Evolutionary conservation across 2,113 vertebrate species (phyloP), one percentile per base, ranked within the genome.

Genomic region (Zosterops borbonicus): DNA sequence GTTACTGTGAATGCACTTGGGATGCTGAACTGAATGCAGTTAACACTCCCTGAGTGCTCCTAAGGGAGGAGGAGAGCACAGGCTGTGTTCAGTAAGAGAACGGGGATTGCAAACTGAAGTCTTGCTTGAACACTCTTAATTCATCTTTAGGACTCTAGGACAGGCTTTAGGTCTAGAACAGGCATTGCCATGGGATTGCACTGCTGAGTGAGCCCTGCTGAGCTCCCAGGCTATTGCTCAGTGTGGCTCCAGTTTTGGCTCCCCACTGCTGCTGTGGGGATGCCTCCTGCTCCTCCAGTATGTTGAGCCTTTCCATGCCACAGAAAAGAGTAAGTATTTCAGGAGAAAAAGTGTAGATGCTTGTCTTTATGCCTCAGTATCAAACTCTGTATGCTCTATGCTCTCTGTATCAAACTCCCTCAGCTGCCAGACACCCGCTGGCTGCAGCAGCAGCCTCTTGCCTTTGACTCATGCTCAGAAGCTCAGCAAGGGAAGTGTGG

Each of bases 1-100:
- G 91, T 92, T 93, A 56, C 75, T 91, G 84, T 11, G 62, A 88
- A 85, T 84, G 90, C 64, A 65, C 82, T 49, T 82, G 55, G 91
- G 58, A 90, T 81, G 76, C 80, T 58, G 89, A 88, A 90, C 11
- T 78, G 92, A 92, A 53, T 53, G 75, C 74, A 91, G 69, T 76
- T 76, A 95, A 62, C 5, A 11, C 64, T 95, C 56, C 27, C 49
- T 41, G 75, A 67, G 83, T 68, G 52, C 55, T 95, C 87, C 64
- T 22, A 1, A 59, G 77, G 67, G 80, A 92, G 44, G 49, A 64
- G 49, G 44, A 79, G 67, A 85, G 77, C 62, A 70, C 52, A 89
- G 47, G 55, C 37, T 95, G 58, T 5, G 3, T 80, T 77, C 58
- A 69, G 33, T 1, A 4, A 91, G 27, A 37, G 23, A 86, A 33